Percentiles rank a stretch among this genome's conserved stretches.
Evolutionary conservation across 2,797 vertebrate species (phyloP).

Genomic region (Clarias platycephalus): DNA sequence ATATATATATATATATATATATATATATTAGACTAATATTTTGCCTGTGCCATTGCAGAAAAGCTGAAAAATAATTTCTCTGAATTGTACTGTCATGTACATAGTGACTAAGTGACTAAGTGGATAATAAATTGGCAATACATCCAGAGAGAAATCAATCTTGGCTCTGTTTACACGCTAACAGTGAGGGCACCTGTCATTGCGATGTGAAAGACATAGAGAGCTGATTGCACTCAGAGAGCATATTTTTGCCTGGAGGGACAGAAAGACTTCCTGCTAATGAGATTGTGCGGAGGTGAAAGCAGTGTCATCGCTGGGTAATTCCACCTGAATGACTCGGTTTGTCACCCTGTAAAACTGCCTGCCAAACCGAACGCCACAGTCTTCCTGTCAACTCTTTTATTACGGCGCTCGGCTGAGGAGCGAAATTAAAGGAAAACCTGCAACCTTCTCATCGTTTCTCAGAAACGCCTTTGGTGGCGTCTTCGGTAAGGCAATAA

Average conservation of each 20-base stretch:
- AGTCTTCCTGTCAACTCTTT: slow-evolving; percentile 40
- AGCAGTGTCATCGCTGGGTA: slow-evolving; percentile 67
- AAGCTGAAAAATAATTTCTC: not conserved
- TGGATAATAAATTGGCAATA: slow-evolving; percentile 51
- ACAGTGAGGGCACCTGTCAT: not conserved
- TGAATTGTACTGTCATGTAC: slow-evolving; percentile 12
- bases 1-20: too few species aligned
- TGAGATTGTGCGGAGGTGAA: slow-evolving; percentile 73
- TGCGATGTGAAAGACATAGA: slow-evolving; percentile 21
- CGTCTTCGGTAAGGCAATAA: slow-evolving; percentile 8
- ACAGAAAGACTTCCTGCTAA: slow-evolving; percentile 57
- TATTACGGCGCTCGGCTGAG: slow-evolving; percentile 16
- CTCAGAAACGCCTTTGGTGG: slow-evolving; percentile 17
- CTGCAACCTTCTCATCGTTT: not conserved
- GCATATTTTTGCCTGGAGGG: slow-evolving; percentile 46
- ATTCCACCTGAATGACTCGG: slow-evolving; percentile 50
- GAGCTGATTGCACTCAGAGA: slow-evolving; percentile 14
- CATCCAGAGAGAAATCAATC: slow-evolving; percentile 37
- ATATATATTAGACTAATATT: not conserved
- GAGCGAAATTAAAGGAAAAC: not conserved
- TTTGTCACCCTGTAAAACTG: slow-evolving; percentile 41
- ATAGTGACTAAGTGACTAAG: slow-evolving; percentile 17
- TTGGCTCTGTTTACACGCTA: slow-evolving; percentile 18
- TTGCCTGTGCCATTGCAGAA: not conserved
- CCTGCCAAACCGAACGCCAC: slow-evolving; percentile 30